Evolutionary conservation across 30 jellyfish, hydroid and myxozoan genomes (phyloP), one percentile per base, ranked within the genome.

Genomic region (Aurelia aurita complex sp. Pacific): DNA sequence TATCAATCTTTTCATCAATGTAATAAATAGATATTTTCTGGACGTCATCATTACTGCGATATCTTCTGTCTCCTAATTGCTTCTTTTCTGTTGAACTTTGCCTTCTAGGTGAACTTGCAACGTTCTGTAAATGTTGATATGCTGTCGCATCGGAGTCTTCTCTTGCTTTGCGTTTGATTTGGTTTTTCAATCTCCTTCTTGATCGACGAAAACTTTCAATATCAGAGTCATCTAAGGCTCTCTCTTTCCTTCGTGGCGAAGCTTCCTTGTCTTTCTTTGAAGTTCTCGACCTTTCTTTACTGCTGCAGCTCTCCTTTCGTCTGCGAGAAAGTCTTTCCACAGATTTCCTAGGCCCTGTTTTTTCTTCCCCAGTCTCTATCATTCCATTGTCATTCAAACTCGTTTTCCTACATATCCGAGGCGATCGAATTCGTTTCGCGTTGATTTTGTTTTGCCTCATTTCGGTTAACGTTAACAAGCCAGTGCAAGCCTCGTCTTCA

Each of bases 1-100:
- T 60, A 18, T 36, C 80, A 3, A 63, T 14, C 23, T 40, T 43
- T 61, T 82, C 91, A 50, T 82, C 62, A 15, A 82, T 46, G 32
- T 32, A 69, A 17, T 82, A 82, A 5, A 82, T 68, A 15, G 91
- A 82, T n/a, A 82, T 82, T 72, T 82, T 82, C 36, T 73, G 75
- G 17, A 71, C 46, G 5, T 72, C 85, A 23, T 64, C 73, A 33
- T 16, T 66, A 10, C 60, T 17, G 1, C 67, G 33, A 57, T n/a
- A 16, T 40, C 19, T 10, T 8, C 55, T 35, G 16, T 42, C 36
- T 54, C 64, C 72, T 23, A 59, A 35, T 16, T 38, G 79, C 15
- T 70, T 34, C 46, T 71, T 42, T 29, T 29, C 43, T 46, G 50
- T 4, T 15, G 42, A 23, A 14, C 7, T 33, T 43, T 59, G 36